A percentile compares a stretch with the other conserved stretches of the same genome.
These are phyloP conservation scores for Anthoscopus minutus DNA, from an alignment of 2,113 vertebrate species.

Conservation along the genomic window DNA sequence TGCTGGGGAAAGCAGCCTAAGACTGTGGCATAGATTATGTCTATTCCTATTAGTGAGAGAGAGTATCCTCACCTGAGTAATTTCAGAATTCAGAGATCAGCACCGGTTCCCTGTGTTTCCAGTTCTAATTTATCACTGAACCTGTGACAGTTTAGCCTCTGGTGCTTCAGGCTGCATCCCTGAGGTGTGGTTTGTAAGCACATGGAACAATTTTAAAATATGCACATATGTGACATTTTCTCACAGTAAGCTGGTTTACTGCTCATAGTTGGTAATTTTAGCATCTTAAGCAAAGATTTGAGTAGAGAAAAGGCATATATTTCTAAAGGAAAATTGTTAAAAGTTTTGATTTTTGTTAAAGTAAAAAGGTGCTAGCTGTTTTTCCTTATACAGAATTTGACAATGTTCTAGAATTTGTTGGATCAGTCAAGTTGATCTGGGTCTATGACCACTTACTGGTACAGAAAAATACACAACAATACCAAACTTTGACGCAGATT, in stretches of 20 bases:
- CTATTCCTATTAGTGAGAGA: neutral
- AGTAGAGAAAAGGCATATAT: neutral
- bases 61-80: neutral
- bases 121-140: neutral
- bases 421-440: neutral
- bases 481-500: neutral
- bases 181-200: neutral
- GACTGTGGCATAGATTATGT: neutral
- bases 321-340: neutral
- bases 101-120: neutral
- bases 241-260: neutral
- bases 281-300: neutral
- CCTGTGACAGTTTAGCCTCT: neutral
- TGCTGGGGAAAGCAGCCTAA: slow-evolving; percentile 21
- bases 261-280: neutral
- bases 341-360: neutral
- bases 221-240: neutral
- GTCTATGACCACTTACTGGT: neutral
- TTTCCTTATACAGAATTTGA: neutral
- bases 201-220: neutral
- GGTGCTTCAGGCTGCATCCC: neutral
- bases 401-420: neutral
- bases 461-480: neutral
- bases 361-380: neutral
- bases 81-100: neutral